These are phyloP conservation scores for Cremastinae sp. DNA, from an alignment of 2,888 invertebrate genomes.

Conservation along the genomic window DNA sequence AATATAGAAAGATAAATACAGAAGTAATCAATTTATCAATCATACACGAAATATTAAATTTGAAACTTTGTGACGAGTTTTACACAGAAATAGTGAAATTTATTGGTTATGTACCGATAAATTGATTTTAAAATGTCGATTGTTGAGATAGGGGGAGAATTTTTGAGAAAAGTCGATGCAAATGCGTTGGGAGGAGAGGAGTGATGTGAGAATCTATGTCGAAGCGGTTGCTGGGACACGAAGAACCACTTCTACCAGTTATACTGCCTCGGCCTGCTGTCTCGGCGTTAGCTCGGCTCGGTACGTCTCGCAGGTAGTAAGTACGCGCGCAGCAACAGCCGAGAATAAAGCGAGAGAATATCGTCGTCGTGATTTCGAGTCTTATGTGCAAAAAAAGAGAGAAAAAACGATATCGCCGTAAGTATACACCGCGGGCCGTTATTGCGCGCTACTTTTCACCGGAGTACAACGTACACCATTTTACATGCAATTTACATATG, in stretches of 20 bases:
- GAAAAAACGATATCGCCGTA: conserved; percentile 14
- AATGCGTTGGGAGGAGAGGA: conserved; percentile 12
- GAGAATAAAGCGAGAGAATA: conserved; percentile 38
- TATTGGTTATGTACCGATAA: no score
- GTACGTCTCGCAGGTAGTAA: conserved; percentile 31
- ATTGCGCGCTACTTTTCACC: conserved; percentile 41
- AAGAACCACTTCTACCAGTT: conserved; percentile 54
- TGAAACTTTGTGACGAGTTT: no score
- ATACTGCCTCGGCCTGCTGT: conserved; percentile 39
- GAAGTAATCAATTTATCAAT: no score
- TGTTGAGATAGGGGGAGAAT: no score
- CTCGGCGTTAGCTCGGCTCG: conserved; percentile 13
- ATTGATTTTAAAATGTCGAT: no score
- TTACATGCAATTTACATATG: conserved; percentile 24
- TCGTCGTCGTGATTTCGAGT: conserved; percentile 36
- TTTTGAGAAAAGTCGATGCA: conserved; percentile 37
- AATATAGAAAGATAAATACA: no score
- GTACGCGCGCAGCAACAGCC: conserved; percentile 14
- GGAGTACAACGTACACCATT: conserved; percentile 10
- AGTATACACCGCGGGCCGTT: conserved; percentile 31
- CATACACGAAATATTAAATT: no score
- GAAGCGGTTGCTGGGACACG: conserved; percentile 50
- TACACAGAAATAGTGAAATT: no score
- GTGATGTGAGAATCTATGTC: conserved; percentile 48
- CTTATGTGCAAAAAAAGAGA: conserved; percentile 6